Conservation (phyloP, 2,113 vertebrate species). For the Lonchura striata region DNA sequence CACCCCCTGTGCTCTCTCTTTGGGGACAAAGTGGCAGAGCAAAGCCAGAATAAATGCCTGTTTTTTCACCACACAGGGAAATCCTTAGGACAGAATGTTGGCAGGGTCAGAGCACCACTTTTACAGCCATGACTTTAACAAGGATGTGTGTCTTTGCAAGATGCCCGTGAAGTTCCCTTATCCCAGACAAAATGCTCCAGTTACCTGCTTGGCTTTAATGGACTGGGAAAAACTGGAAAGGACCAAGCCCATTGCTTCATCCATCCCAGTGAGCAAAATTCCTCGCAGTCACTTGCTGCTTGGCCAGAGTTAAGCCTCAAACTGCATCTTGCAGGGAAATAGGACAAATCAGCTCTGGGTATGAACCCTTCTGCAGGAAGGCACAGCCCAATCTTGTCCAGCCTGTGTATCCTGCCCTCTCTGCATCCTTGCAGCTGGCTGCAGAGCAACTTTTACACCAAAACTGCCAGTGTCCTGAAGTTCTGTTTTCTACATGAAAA, state of each 20-base stretch:
- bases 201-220: neutral
- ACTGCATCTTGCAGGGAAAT: neutral
- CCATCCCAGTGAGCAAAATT: neutral
- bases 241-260: neutral
- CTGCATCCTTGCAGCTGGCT: neutral
- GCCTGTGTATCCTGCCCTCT: rapidly evolving
- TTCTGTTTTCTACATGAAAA: neutral
- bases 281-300: neutral
- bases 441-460: neutral
- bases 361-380: neutral
- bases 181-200: neutral
- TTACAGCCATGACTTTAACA: neutral
- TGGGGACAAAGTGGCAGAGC: neutral
- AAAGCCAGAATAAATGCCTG: neutral
- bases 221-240: neutral
- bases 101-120: neutral
- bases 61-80: neutral
- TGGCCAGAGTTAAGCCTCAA: neutral
- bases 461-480: neutral
- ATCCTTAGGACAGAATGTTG: neutral
- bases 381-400: neutral
- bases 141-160: neutral
- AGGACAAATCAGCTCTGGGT: neutral
- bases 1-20: rapidly evolving
- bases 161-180: neutral